Evolutionary conservation across 2,797 vertebrate species (phyloP).

Genomic region (Rhinogobio ventralis): DNA sequence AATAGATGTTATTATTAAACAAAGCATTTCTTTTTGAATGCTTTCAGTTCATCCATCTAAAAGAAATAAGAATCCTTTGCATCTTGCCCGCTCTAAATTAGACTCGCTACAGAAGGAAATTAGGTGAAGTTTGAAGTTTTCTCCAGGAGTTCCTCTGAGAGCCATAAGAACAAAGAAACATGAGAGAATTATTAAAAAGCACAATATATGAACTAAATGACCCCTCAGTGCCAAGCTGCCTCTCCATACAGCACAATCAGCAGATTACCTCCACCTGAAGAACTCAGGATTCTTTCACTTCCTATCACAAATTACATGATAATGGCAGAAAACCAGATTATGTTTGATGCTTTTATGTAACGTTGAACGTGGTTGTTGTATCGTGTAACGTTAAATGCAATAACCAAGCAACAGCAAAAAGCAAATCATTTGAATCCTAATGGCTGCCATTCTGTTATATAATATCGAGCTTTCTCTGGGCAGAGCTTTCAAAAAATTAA

Average conservation of each 20-base stretch:
- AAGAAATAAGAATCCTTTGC: constrained; percentile 9
- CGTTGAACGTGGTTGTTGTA: constrained; percentile 48
- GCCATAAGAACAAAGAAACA: constrained; percentile 51
- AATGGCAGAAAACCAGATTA: constrained; percentile 58
- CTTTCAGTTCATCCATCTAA: constrained; percentile 37
- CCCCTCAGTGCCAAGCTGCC: constrained; percentile 42
- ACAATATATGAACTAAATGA: constrained; percentile 55
- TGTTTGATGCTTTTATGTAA: constrained; percentile 50
- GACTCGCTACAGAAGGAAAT: constrained; percentile 46
- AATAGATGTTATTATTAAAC: constrained; percentile 76
- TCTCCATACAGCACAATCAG: constrained; percentile 52
- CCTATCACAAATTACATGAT: constrained; percentile 54
- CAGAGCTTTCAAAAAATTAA: constrained; percentile 63
- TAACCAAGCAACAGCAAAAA: constrained; percentile 50
- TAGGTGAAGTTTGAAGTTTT: constrained; percentile 48
- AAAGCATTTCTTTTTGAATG: constrained; percentile 64
- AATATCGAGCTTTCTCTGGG: constrained; percentile 56
- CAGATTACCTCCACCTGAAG: constrained; percentile 54
- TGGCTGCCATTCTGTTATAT: constrained; percentile 52
- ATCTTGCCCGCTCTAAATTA: constrained; percentile 39
- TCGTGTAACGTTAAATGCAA: constrained; percentile 59
- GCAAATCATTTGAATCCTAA: constrained; percentile 61
- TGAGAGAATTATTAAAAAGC: constrained; percentile 56
- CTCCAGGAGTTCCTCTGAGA: constrained; percentile 52
- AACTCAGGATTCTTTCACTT: constrained; percentile 52